Base-by-base conservation (phyloP, 2,113 vertebrate genomes). In the Bos javanicus region DNA sequence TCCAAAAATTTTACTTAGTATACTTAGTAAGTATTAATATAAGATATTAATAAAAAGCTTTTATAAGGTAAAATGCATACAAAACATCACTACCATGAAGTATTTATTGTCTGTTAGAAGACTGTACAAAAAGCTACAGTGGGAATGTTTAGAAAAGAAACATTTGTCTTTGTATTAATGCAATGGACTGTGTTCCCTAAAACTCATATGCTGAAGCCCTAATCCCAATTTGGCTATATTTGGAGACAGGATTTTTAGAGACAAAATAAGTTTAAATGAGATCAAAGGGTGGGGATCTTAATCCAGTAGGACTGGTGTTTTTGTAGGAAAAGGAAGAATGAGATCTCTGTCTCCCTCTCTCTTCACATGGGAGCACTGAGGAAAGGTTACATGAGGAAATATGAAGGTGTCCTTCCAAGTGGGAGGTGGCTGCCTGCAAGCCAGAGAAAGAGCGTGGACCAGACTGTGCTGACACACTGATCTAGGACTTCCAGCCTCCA, bases 301-400 rank as follows among this genome's bases (percentile, higher is more conserved):
- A 60, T 82, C 3, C 5, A 62, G 3, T 6, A 59, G 8, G 8
- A 52, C 3, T 36, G 19, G 57, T 87, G 33, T 19, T 19, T 25
- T 91, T 62, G 11, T 67, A 17, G 7, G 16, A 78, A 88, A 50
- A 90, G 5, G 46, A 28, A 1, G 21, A 85, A 1, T 1, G 25
- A 33, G 81, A 5, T 46, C 28, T 74, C 6, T n/a, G 1, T 36
- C 39, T 60, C 25, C 39, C 39, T 76, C 16, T 36, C 28, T 13
- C 26, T 5, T 4, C 50, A 23, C 4, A 7, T 33, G 1, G 0
- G 3, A 14, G 9, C 15, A 67, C 2, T 1, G 21, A 92, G 56
- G 23, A 57, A 59, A 94, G 25, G 16, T 19, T n/a, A 30, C 2
- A 1, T 30, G 21, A 76, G 21, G 30, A 30, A 13, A 17, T 1